phyloP scores from a whole-genome alignment of 2,113 vertebrate genomes.

The Sterrhoptilus dennistouni region DNA sequence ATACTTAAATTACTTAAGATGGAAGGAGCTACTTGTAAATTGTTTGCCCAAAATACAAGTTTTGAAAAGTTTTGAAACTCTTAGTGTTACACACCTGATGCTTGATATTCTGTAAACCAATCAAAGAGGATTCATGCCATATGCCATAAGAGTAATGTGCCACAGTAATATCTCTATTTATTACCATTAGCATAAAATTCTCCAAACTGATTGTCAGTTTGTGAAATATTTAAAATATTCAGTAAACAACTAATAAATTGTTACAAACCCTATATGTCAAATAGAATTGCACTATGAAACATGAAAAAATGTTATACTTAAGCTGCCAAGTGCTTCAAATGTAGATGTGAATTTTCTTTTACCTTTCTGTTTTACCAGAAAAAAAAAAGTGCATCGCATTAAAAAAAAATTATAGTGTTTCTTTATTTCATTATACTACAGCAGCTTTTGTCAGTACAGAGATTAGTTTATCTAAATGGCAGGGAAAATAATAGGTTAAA shows the following conservation, averaged over 20 bases:
- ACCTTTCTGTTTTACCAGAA: background rate
- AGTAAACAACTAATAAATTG: background rate
- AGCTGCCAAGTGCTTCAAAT: background rate
- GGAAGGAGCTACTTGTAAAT: background rate
- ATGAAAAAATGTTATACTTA: background rate
- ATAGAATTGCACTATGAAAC: background rate
- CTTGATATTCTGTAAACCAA: background rate
- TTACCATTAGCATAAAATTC: background rate
- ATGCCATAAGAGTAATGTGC: background rate
- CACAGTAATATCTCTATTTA: background rate
- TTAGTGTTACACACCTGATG: background rate
- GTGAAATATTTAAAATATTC: background rate
- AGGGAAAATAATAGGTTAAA: background rate
- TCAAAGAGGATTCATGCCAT: background rate
- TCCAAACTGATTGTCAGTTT: background rate
- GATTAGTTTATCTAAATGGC: background rate
- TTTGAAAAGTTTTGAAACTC: background rate
- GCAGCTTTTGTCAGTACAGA: background rate
- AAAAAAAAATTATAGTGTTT: background rate
- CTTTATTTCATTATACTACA: conserved; percentile 18
- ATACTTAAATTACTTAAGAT: background rate
- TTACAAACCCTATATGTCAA: background rate
- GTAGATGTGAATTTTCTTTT: background rate
- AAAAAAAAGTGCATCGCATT: background rate
- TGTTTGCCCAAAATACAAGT: background rate